Percentiles rank a stretch among this genome's conserved stretches.
phyloP scores from a whole-genome alignment of 2,888 invertebrate species.

The Nephrocerus scutellatus region DNA sequence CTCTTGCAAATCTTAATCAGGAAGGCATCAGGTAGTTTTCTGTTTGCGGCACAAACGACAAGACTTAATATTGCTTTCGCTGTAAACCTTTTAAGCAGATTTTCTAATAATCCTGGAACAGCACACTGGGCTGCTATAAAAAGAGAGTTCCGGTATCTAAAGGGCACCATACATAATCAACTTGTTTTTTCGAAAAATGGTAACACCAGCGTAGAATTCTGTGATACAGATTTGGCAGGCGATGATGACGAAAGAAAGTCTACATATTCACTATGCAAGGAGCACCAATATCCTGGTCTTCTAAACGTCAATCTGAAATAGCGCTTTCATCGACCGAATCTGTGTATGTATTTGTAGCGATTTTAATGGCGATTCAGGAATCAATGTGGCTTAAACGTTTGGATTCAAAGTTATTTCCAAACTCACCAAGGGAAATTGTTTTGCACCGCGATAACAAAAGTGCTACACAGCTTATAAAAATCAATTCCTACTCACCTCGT shows the following conservation, averaged over 20 bases:
- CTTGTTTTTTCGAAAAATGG: too few relatives aligned
- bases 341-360: constrained; percentile 8
- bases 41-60: constrained; percentile 7
- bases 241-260: too few relatives aligned
- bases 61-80: constrained; percentile 11
- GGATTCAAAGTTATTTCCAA: constrained; percentile 7
- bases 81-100: constrained; percentile 12
- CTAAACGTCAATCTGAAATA: constrained; percentile 6
- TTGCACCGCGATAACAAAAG: constrained; percentile 12
- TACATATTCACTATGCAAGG: constrained; percentile 10
- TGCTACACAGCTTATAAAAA: constrained; percentile 5
- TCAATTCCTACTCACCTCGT: constrained; percentile 5
- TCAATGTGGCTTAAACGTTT: constrained; percentile 11
- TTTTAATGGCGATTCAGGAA: constrained; percentile 8
- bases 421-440: background rate
- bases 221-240: too few relatives aligned
- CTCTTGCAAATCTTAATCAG: too few relatives aligned
- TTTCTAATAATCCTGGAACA: constrained; percentile 2
- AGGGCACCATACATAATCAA: constrained; percentile 1
- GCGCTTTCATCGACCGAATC: constrained; percentile 11
- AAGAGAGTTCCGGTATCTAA: constrained; percentile 2
- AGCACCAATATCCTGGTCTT: constrained; percentile 10
- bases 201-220: too few relatives aligned
- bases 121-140: constrained; percentile 12
- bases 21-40: constrained; percentile 8